Evolutionary conservation across 2,888 invertebrate genomes (phyloP).

Genomic region (Drosophila meridiana): DNA sequence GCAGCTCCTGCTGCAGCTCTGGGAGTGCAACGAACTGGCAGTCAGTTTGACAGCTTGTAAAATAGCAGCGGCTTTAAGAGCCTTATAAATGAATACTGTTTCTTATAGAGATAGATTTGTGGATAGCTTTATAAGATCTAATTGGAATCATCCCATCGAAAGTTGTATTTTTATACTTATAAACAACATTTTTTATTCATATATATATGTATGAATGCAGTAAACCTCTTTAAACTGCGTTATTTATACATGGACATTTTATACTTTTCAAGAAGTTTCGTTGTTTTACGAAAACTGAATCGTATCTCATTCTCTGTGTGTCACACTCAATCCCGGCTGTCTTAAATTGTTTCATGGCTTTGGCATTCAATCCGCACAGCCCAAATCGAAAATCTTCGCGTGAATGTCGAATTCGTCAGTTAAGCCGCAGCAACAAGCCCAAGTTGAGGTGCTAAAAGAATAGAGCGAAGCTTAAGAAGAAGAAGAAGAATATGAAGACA

Average conservation of each 20-base stretch:
- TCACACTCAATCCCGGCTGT: constrained; percentile 5
- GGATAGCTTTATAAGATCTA: neutral
- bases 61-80: constrained; percentile 48
- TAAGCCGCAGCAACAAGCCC: constrained; percentile 44
- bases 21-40: constrained; percentile 56
- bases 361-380: constrained; percentile 26
- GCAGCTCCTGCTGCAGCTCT: constrained; percentile 10
- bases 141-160: too few species aligned
- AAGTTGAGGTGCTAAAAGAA: constrained; percentile 40
- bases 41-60: constrained; percentile 53
- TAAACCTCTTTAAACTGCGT: neutral
- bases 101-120: neutral
- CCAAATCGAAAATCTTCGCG: constrained; percentile 28
- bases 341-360: constrained; percentile 32
- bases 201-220: neutral
- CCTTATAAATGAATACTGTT: constrained; percentile 1
- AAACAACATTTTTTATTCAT: neutral
- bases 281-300: neutral
- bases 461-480: constrained; percentile 16
- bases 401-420: constrained; percentile 47
- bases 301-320: neutral
- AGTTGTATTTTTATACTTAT: too few species aligned
- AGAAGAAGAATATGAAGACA: constrained; percentile 21
- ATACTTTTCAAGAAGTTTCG: neutral
- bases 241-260: neutral